These are phyloP conservation scores for Microctonus aethiopoides DNA, from an alignment of 2,888 invertebrate genomes.

Conservation along the genomic window DNA sequence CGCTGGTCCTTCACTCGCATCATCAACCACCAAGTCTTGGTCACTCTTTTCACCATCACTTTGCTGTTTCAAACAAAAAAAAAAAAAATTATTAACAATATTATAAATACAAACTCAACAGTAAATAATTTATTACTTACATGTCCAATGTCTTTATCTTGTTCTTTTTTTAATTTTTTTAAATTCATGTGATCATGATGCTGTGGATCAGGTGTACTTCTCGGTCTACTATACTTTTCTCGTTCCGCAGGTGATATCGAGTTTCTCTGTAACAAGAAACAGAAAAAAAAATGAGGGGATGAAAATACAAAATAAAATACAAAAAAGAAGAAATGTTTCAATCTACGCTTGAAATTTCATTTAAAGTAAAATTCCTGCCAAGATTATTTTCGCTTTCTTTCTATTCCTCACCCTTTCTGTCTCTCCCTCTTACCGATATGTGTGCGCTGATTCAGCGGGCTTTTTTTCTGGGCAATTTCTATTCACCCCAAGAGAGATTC, in stretches of 20 bases:
- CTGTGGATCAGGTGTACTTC: conserved; percentile 80
- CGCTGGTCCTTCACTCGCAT: conserved; percentile 90
- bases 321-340: conserved; percentile 12
- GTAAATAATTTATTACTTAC: conserved; percentile 70
- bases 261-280: conserved; percentile 75
- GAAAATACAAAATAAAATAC: neutral
- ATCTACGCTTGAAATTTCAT: neutral
- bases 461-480: conserved; percentile 32
- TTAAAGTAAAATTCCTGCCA: conserved; percentile 4
- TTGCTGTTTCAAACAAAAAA: conserved; percentile 68
- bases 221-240: conserved; percentile 81
- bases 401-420: neutral
- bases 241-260: conserved; percentile 82
- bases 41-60: conserved; percentile 89
- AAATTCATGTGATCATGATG: conserved; percentile 76
- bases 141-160: conserved; percentile 85
- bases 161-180: conserved; percentile 75
- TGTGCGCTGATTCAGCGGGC: conserved; percentile 6
- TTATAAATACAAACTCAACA: neutral
- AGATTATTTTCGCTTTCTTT: neutral
- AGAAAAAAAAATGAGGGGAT: conserved; percentile 5
- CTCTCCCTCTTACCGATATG: conserved; percentile 1
- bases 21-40: conserved; percentile 94
- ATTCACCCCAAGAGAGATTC: conserved; percentile 34
- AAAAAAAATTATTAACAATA: neutral